A percentile compares a stretch with the other conserved stretches of the same genome.
These are phyloP conservation scores for Nomada ferruginata DNA, from an alignment of 2,888 invertebrate genomes.

Conservation along the genomic window DNA sequence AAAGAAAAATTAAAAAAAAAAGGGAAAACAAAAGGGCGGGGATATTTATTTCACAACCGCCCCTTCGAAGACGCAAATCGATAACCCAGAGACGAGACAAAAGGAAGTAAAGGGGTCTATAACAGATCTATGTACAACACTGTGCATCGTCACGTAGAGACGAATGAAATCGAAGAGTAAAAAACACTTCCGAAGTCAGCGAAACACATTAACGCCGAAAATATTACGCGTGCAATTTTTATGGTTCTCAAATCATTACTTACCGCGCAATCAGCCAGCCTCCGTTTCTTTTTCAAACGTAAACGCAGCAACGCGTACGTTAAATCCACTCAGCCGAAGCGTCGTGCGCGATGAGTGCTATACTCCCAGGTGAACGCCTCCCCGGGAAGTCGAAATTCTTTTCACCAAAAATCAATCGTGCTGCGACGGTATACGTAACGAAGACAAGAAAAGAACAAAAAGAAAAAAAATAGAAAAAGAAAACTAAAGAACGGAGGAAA, in stretches of 20 bases:
- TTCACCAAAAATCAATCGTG: not conserved
- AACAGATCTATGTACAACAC: conserved; percentile 74
- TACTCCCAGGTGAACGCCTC: not conserved
- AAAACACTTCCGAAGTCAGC: conserved; percentile 13
- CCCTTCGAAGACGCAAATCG: conserved; percentile 1
- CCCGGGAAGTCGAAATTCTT: conserved; percentile 3
- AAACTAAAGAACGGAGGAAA: not conserved
- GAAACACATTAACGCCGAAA: conserved; percentile 1
- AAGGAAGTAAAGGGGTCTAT: not conserved
- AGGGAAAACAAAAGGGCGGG: not conserved
- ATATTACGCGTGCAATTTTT: not conserved
- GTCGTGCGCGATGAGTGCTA: not conserved
- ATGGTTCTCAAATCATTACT: conserved; percentile 1
- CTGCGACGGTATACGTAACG: conserved; percentile 14
- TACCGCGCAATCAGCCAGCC: conserved; percentile 15
- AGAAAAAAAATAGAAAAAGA: not conserved
- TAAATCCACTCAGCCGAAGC: not conserved
- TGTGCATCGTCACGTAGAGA: conserved; percentile 68
- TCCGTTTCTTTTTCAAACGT: not conserved
- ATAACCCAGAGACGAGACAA: not conserved
- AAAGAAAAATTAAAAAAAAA: not conserved
- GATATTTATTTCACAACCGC: not conserved
- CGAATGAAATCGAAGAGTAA: conserved; percentile 7
- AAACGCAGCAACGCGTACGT: not conserved
- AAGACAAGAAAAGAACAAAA: not conserved